Evolutionary conservation across 1,140 invertebrate species (phyloP).

Genomic region (Formica exsecta): DNA sequence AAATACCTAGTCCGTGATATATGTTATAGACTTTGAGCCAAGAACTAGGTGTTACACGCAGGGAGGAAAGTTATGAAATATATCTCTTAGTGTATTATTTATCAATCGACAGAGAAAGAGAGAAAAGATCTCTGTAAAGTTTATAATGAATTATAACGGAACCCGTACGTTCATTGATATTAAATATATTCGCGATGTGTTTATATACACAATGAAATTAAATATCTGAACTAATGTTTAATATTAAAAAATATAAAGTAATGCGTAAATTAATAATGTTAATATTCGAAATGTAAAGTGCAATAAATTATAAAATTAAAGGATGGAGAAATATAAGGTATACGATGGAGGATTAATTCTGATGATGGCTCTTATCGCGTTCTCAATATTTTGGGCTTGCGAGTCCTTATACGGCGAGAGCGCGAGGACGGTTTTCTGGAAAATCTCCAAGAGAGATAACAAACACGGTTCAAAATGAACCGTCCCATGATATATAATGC

Average conservation of each 20-base stretch:
- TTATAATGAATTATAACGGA: not conserved
- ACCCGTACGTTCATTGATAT: not conserved
- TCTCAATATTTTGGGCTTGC: not conserved
- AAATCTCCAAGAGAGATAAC: conserved; percentile 38
- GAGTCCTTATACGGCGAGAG: too few relatives aligned
- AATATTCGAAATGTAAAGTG: not conserved
- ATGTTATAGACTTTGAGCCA: conserved; percentile 23
- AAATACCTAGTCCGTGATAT: conserved; percentile 14
- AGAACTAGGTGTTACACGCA: not conserved
- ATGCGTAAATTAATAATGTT: not conserved
- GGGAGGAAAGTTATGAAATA: not conserved
- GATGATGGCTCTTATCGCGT: conserved; percentile 1
- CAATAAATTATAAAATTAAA: not conserved
- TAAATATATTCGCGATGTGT: too few relatives aligned
- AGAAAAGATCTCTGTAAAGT: conserved; percentile 8
- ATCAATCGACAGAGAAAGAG: not conserved
- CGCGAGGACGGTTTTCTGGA: not conserved
- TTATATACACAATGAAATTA: too few relatives aligned
- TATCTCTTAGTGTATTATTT: conserved; percentile 12
- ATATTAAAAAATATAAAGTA: not conserved
- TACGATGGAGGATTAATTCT: conserved; percentile 15
- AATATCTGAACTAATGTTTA: not conserved
- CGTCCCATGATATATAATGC: conserved; percentile 11
- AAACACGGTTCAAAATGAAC: conserved; percentile 29
- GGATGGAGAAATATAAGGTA: not conserved